Evolutionary conservation across 2,113 vertebrate genomes (phyloP).

Genomic region (Vidua chalybeata): DNA sequence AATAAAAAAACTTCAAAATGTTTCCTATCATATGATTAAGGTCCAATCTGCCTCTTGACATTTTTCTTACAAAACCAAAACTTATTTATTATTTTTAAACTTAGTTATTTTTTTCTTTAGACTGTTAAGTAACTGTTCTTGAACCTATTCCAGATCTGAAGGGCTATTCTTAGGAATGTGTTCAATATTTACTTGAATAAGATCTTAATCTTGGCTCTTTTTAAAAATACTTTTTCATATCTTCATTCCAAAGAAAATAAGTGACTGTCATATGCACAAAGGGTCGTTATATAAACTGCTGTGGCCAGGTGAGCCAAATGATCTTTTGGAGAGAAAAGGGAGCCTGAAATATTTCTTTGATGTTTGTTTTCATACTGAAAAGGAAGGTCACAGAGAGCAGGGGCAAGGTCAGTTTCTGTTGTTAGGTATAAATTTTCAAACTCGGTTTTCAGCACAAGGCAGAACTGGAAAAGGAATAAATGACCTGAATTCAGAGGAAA

Average conservation of each 20-base stretch:
- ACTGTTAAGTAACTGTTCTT: constrained; percentile 60
- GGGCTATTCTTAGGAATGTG: constrained; percentile 46
- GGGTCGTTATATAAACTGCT: constrained; percentile 25
- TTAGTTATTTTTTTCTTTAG: neutral
- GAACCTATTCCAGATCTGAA: constrained; percentile 25
- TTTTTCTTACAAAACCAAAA: neutral
- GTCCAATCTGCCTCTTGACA: neutral
- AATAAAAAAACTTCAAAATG: neutral
- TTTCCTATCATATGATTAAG: neutral
- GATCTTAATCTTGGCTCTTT: constrained; percentile 25
- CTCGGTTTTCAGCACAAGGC: neutral
- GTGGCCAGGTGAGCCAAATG: neutral
- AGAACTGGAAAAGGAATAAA: neutral
- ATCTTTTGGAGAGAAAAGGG: neutral
- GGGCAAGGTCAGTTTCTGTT: neutral
- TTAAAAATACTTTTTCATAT: constrained; percentile 50
- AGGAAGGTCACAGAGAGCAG: neutral
- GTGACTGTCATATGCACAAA: constrained; percentile 2
- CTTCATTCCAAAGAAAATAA: constrained; percentile 37
- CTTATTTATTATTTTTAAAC: too few species aligned
- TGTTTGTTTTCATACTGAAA: neutral
- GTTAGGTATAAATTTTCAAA: neutral
- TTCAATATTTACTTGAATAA: constrained; percentile 61
- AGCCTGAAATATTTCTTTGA: constrained; percentile 16
- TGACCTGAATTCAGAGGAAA: neutral